Conservation (phyloP, 2,113 vertebrate genomes). For the Baryphthengus martii region DNA sequence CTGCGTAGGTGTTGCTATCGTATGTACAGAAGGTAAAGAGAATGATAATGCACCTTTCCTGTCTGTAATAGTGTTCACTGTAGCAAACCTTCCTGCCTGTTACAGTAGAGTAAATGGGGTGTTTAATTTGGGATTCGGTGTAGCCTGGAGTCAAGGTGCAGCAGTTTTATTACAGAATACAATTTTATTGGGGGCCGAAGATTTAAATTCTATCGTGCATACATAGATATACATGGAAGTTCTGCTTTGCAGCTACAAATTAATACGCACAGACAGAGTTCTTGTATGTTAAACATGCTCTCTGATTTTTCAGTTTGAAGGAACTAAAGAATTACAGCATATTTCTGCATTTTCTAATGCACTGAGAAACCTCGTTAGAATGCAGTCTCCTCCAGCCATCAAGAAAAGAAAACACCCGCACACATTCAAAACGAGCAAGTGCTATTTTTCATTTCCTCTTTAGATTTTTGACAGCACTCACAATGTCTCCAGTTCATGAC, state of each 20-base stretch:
- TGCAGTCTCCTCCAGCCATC: not conserved
- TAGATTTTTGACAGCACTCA: not conserved
- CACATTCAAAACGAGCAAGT: not conserved
- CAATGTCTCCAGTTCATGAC: not conserved
- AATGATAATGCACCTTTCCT: conserved; percentile 54
- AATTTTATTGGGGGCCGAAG: conserved; percentile 72
- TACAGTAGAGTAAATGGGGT: conserved; percentile 71
- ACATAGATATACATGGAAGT: conserved; percentile 20
- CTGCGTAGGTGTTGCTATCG: conserved; percentile 21
- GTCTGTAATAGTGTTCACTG: conserved; percentile 57
- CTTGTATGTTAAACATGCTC: conserved; percentile 34
- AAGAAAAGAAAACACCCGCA: not conserved
- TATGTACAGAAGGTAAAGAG: conserved; percentile 36
- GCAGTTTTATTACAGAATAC: conserved; percentile 73
- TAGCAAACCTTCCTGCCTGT: conserved; percentile 67
- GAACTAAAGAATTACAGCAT: conserved; percentile 21
- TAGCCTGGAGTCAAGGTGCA: conserved; percentile 73
- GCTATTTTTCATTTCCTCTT: conserved; percentile 36
- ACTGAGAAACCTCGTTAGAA: not conserved
- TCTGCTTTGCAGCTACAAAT: conserved; percentile 51
- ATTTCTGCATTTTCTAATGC: conserved; percentile 42
- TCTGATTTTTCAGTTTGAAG: conserved; percentile 53
- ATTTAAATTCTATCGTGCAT: conserved; percentile 67
- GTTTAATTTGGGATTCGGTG: conserved; percentile 75
- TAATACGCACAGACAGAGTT: not conserved